Conservation (phyloP, 2,113 vertebrate species). For the Panurus biarmicus region DNA sequence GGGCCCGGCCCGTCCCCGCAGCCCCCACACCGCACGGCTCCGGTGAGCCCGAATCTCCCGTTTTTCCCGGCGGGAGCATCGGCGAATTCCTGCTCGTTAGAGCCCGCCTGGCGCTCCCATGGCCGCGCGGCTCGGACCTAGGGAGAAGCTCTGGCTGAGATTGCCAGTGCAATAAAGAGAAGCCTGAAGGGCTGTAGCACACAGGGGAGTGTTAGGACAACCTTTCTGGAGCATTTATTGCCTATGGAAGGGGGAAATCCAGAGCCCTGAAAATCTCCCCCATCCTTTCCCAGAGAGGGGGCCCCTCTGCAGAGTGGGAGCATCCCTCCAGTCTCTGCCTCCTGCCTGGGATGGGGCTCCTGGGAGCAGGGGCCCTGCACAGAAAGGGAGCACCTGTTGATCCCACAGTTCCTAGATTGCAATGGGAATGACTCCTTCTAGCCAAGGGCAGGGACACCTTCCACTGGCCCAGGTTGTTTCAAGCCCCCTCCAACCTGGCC, state of each 20-base stretch:
- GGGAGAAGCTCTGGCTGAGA: not conserved
- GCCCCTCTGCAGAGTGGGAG: rapidly evolving
- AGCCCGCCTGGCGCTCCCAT: not conserved
- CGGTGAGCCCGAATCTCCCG: rapidly evolving
- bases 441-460: not conserved
- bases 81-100: not conserved
- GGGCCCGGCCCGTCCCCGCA: not conserved
- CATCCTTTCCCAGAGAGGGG: not conserved
- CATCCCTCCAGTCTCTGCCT: not conserved
- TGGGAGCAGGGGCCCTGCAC: rapidly evolving
- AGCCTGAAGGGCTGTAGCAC: too few relatives aligned
- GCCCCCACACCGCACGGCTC: not conserved
- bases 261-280: not conserved
- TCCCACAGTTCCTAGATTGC: not conserved
- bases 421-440: not conserved
- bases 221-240: not conserved
- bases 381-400: not conserved
- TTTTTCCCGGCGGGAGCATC: too few relatives aligned
- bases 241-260: not conserved
- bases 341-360: not conserved
- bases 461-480: not conserved
- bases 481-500: not conserved
- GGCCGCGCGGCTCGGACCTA: not conserved
- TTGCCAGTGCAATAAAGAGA: not conserved
- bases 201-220: rapidly evolving